Base-by-base conservation (phyloP, 2,888 invertebrate species). In the Trileptium ribeirensis region DNA sequence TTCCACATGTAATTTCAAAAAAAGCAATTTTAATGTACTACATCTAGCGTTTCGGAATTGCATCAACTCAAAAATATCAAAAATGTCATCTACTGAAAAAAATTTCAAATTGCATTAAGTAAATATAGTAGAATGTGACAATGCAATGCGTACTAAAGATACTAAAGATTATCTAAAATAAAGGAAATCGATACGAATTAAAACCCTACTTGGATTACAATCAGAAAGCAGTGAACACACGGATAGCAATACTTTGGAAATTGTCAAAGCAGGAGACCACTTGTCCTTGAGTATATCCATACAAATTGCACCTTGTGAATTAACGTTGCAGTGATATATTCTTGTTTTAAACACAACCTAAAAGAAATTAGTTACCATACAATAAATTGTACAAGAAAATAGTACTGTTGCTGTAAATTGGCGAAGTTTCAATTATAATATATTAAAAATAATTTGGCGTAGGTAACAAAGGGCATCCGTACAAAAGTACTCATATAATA, bases 261-360 rank as follows among this genome's bases (percentile, higher is more conserved):
- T 96, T 87, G 97, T 97, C 88, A 98, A 92, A 74, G 97, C 97
- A n/a, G 98, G 97, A 40, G 96, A 96, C 98, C 98, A 99, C 90
- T 97, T 97, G 90, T 97, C 97, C 91, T 97, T 97, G 86, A 97
- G 92, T 87, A 97, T 97, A 90, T 97, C 97, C 91, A 98, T 92
- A 90, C 97, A 98, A 89, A 98, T 97, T 83, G 96, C 96, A 83
- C 98, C 98, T 91, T 97, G 96, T 89, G 95, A 96, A 92, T 97
- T 97, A 89, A 99, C 97, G 92, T 98, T 99, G 92, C 97, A 97
- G 90, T 99, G 98, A 90, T 98, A 99, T 90, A 99, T 98, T 88
- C 97, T 93, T 84, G 98, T 99, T 84, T 94, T 92, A 91, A 96
- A 96, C 88, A 94, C 89, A 67, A 91, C 89, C 91, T 91, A 87